A percentile compares a stretch with the other conserved stretches of the same genome.
phyloP scores from a whole-genome alignment of 2,888 invertebrate genomes.

The Meganola albula region DNA sequence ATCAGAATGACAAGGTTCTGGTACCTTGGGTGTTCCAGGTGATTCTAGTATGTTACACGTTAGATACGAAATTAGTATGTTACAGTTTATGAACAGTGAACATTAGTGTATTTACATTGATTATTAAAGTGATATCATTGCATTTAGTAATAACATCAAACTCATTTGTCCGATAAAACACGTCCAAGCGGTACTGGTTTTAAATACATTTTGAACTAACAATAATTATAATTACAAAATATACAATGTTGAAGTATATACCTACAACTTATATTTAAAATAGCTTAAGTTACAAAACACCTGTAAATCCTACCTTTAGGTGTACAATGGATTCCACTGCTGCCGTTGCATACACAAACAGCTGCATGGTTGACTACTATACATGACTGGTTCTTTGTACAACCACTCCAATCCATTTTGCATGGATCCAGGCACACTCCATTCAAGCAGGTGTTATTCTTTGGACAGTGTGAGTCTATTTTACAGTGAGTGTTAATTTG shows the following conservation, averaged over 20 bases:
- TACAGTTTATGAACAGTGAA: conserved; percentile 33
- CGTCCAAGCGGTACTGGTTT: conserved; percentile 17
- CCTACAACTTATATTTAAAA: background rate
- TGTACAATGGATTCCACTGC: conserved; percentile 77
- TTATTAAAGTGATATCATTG: conserved; percentile 17
- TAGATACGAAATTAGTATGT: conserved; percentile 58
- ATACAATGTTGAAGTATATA: too few species aligned
- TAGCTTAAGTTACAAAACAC: conserved; percentile 35
- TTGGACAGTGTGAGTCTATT: conserved; percentile 80
- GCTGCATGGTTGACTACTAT: conserved; percentile 79
- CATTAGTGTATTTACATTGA: conserved; percentile 40
- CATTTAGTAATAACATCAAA: conserved; percentile 20
- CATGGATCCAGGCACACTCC: conserved; percentile 82
- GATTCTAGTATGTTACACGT: conserved; percentile 80
- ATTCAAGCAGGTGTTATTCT: conserved; percentile 79
- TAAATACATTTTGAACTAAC: too few species aligned
- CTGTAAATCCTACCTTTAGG: conserved; percentile 75
- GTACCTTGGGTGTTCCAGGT: conserved; percentile 82
- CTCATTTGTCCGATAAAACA: conserved; percentile 72
- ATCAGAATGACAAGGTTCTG: conserved; percentile 89
- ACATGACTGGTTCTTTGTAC: conserved; percentile 80
- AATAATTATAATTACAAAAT: conserved; percentile 2
- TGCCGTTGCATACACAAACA: conserved; percentile 80
- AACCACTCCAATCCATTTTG: conserved; percentile 61
- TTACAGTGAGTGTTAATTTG: conserved; percentile 70